A percentile compares a stretch with the other conserved stretches of the same genome.
Evolutionary conservation across 2,888 invertebrate species (phyloP).

Genomic region (Acheta domesticus): DNA sequence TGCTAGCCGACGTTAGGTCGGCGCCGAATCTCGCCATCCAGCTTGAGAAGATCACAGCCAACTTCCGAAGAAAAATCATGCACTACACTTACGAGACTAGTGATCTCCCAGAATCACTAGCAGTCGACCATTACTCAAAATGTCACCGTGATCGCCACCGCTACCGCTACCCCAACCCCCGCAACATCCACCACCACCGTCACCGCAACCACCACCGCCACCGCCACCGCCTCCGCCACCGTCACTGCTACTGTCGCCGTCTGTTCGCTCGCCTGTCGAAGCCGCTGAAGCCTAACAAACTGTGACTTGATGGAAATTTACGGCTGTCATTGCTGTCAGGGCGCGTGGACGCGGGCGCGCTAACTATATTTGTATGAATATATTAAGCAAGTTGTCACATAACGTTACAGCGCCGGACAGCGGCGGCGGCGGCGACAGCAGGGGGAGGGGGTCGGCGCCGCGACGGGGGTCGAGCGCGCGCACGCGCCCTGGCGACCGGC

Average conservation of each 20-base stretch:
- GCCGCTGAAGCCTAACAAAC: slow-evolving; percentile 11
- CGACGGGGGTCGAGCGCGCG: neutral
- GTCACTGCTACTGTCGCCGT: slow-evolving; percentile 18
- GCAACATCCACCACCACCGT: too few species aligned
- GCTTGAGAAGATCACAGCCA: too few species aligned
- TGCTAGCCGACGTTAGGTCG: too few species aligned
- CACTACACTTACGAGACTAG: too few species aligned
- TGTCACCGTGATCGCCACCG: too few species aligned
- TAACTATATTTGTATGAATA: slow-evolving; percentile 18
- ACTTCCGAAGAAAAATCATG: fast-evolving
- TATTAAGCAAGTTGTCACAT: slow-evolving; percentile 18
- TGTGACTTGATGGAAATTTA: slow-evolving; percentile 11
- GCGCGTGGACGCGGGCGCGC: neutral
- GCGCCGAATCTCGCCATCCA: too few species aligned
- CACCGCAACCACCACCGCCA: neutral
- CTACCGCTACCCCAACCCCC: too few species aligned
- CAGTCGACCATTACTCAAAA: too few species aligned
- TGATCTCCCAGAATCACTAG: too few species aligned
- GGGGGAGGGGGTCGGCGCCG: neutral
- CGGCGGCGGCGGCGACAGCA: neutral
- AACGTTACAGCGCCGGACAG: slow-evolving; percentile 5
- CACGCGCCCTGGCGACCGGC: neutral
- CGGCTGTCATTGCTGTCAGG: slow-evolving; percentile 18
- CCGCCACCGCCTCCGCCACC: neutral
- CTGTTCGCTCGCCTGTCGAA: neutral